Evolutionary conservation across 1,140 invertebrate species (phyloP).

Genomic region (Aculops lycopersici): DNA sequence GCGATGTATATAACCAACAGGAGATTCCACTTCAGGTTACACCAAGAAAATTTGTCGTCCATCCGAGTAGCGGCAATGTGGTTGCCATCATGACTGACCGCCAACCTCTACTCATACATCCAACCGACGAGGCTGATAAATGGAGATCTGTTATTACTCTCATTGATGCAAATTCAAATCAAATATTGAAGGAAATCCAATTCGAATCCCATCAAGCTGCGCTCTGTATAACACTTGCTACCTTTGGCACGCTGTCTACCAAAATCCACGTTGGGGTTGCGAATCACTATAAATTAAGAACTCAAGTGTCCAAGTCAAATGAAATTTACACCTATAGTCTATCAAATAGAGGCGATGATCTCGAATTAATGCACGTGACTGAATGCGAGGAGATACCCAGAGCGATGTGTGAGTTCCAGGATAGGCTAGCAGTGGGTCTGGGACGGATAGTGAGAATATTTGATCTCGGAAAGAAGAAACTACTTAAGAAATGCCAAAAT

Average conservation of each 20-base stretch:
- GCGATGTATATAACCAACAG: conserved; percentile 85
- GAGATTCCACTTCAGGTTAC: conserved; percentile 64
- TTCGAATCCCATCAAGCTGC: conserved; percentile 90
- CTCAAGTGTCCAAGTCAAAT: conserved; percentile 38
- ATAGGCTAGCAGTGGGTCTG: conserved; percentile 58
- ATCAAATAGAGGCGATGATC: conserved; percentile 29
- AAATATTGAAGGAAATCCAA: conserved; percentile 38
- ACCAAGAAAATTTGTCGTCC: conserved; percentile 71
- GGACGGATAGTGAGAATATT: conserved; percentile 69
- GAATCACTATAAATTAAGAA: conserved; percentile 60
- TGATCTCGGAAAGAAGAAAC: conserved; percentile 83
- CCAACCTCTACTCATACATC: conserved; percentile 76
- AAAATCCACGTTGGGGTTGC: conserved; percentile 58
- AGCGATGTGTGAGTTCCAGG: conserved; percentile 64
- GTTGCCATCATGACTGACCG: conserved; percentile 80
- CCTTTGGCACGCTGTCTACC: conserved; percentile 32
- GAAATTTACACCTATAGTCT: conserved; percentile 55
- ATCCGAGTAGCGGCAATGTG: conserved; percentile 62
- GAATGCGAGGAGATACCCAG: conserved; percentile 68
- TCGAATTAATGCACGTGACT: conserved; percentile 78
- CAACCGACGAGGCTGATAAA: conserved; percentile 73
- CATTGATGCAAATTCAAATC: conserved; percentile 54
- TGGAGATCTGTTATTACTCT: conserved; percentile 84
- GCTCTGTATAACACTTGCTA: conserved; percentile 37
- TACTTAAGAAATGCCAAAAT: conserved; percentile 91